Percentiles rank a stretch among this genome's conserved stretches.
These are phyloP conservation scores for Cordylochernes scorpioides DNA, from an alignment of 2,888 invertebrate species.

Conservation along the genomic window DNA sequence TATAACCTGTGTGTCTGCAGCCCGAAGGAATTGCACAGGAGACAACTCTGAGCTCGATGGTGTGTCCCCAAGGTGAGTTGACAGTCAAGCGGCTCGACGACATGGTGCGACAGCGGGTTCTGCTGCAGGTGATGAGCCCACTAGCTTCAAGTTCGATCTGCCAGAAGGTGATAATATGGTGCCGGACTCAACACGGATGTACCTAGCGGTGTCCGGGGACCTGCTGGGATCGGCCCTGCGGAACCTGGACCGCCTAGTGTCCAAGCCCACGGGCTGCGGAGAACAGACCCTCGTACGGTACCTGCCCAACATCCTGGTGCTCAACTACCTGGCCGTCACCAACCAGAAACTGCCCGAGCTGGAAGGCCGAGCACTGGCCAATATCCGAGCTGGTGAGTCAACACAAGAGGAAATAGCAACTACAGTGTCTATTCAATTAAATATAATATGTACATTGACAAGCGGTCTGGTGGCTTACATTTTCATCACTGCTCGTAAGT, in stretches of 20 bases:
- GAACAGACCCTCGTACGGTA: conserved; percentile 71
- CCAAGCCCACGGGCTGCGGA: conserved; percentile 65
- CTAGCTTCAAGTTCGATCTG: neutral
- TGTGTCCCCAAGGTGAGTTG: too few relatives aligned
- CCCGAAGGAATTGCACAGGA: too few relatives aligned
- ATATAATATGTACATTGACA: too few relatives aligned
- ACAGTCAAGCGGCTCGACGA: conserved; percentile 40
- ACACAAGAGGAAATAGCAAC: too few relatives aligned
- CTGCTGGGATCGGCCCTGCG: conserved; percentile 50
- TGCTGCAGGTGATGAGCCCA: conserved; percentile 28
- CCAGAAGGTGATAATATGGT: too few relatives aligned
- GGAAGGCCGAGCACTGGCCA: conserved; percentile 32
- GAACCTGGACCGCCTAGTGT: conserved; percentile 42
- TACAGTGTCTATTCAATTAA: too few relatives aligned
- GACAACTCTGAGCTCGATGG: too few relatives aligned
- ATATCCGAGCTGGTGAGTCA: conserved; percentile 43
- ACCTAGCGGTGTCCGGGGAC: conserved; percentile 34
- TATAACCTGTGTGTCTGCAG: too few relatives aligned
- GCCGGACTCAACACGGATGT: neutral
- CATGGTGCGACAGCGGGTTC: conserved; percentile 44
- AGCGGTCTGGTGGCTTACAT: too few relatives aligned
- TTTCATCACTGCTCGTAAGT: too few relatives aligned
- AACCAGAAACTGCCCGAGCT: conserved; percentile 37
- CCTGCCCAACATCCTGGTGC: conserved; percentile 60
- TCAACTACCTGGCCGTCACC: conserved; percentile 45